Conservation (phyloP, 2,888 invertebrate genomes). For the Magallana nippona region DNA sequence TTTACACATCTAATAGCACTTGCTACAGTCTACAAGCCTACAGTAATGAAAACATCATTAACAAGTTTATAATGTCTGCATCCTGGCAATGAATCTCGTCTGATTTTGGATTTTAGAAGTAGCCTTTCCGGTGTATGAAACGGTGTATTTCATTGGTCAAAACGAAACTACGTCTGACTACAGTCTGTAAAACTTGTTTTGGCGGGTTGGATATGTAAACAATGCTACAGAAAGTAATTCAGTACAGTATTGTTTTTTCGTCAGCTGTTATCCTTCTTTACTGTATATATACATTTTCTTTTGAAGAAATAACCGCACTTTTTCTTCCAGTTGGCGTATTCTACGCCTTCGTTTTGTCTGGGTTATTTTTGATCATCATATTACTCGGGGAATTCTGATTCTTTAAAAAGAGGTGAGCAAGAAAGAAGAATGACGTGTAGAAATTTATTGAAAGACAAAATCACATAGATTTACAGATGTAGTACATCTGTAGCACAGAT, state of each 20-base stretch:
- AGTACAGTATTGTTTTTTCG: neutral
- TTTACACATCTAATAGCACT: no score
- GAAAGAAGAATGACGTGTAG: no score
- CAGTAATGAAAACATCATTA: no score
- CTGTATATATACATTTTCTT: constrained; percentile 33
- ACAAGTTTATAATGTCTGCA: no score
- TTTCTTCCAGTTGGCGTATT: constrained; percentile 39
- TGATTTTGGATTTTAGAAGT: neutral
- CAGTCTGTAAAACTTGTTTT: neutral
- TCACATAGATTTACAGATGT: no score
- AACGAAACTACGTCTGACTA: neutral
- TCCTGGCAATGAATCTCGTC: no score
- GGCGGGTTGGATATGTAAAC: constrained; percentile 16
- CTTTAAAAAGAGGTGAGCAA: no score
- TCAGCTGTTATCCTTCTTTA: neutral
- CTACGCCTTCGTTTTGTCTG: constrained; percentile 25
- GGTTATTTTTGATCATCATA: constrained; percentile 16
- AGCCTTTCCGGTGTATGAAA: neutral
- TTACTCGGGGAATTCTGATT: constrained; percentile 6
- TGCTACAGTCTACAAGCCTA: no score
- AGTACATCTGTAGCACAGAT: no score
- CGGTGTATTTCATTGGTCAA: neutral
- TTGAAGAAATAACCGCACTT: constrained; percentile 33
- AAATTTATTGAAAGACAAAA: no score
- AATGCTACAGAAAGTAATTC: constrained; percentile 15